Conservation (phyloP, 2,888 invertebrate species). For the Hypolimnas misippus region DNA sequence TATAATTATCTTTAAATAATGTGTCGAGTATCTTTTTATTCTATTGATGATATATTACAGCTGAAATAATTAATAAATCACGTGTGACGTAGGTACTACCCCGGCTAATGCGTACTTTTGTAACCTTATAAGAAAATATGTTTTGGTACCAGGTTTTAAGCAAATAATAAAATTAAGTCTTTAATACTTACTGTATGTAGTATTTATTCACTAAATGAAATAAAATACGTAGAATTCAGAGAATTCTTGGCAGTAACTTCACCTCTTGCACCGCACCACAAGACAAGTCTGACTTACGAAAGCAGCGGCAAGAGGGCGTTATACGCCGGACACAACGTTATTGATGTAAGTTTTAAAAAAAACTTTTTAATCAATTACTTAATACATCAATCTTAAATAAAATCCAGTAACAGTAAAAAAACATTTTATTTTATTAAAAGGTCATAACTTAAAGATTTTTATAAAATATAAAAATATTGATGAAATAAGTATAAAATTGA, state of each 20-base stretch:
- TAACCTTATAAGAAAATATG: slow-evolving; percentile 34
- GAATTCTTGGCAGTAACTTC: slow-evolving; percentile 65
- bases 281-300: slow-evolving; percentile 64
- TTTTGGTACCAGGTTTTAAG: not conserved
- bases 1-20: not conserved
- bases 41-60: slow-evolving; percentile 8
- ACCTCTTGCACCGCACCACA: slow-evolving; percentile 71
- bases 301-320: slow-evolving; percentile 64
- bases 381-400: not conserved
- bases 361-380: not conserved
- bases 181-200: slow-evolving; percentile 66
- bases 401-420: not conserved
- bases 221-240: slow-evolving; percentile 58
- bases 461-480: not conserved
- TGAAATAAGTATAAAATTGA: slow-evolving; percentile 14
- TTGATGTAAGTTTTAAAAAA: slow-evolving; percentile 51
- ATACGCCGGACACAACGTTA: slow-evolving; percentile 63
- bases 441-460: not conserved
- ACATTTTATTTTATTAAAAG: slow-evolving; percentile 1
- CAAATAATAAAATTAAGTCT: slow-evolving; percentile 52
- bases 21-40: not conserved
- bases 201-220: slow-evolving; percentile 64
- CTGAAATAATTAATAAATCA: slow-evolving; percentile 52
- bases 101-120: slow-evolving; percentile 57
- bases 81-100: slow-evolving; percentile 64